phyloP scores from a whole-genome alignment of 2,113 vertebrate species.

The Pterophyllum scalare region DNA sequence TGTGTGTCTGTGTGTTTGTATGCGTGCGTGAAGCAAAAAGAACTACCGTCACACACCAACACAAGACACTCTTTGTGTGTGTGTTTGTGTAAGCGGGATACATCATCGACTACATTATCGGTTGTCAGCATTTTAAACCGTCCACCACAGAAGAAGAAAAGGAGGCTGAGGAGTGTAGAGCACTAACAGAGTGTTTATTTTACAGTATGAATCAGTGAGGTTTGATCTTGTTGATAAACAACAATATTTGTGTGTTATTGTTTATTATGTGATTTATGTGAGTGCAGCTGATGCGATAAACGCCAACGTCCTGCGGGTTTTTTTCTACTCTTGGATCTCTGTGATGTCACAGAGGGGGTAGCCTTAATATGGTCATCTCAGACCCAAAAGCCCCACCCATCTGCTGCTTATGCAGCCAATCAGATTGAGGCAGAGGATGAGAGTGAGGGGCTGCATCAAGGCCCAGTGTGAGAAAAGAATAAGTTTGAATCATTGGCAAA shows the following conservation, averaged over 20 bases:
- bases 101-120: constrained; percentile 42
- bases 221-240: neutral
- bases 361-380: neutral
- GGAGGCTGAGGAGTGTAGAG: neutral
- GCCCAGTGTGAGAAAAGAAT: too few species aligned
- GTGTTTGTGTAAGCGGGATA: neutral
- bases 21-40: neutral
- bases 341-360: neutral
- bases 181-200: neutral
- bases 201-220: neutral
- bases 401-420: too few species aligned
- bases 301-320: too few species aligned
- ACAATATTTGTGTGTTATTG: neutral
- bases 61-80: constrained; percentile 45
- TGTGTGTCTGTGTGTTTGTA: constrained; percentile 33
- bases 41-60: constrained; percentile 5
- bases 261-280: neutral
- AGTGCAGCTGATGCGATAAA: neutral
- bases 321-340: neutral
- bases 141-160: neutral
- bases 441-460: too few species aligned
- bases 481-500: too few species aligned
- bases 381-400: neutral
- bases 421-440: too few species aligned
- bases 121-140: constrained; percentile 44